Conservation (phyloP, 2,113 vertebrate species). For the Tenrec ecaudatus region DNA sequence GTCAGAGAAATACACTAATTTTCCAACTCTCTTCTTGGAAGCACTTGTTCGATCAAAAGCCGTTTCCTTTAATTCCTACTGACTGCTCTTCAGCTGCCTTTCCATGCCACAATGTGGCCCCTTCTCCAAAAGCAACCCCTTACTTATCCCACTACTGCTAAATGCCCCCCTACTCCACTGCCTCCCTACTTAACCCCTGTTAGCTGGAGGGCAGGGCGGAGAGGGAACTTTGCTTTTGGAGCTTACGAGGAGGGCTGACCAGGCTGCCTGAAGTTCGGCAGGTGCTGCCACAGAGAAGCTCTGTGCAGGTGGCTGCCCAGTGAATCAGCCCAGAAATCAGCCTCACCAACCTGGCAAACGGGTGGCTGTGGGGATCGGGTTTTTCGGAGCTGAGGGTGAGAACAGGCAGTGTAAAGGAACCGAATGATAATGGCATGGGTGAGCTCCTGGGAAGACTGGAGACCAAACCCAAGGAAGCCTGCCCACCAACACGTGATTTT, state of each 20-base stretch:
- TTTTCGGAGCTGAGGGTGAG: not conserved
- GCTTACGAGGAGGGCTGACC: no score
- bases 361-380: not conserved
- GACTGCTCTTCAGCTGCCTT: constrained; percentile 58
- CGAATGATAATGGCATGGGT: not conserved
- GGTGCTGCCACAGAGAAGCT: not conserved
- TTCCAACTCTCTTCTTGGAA: constrained; percentile 71
- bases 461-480: constrained; percentile 5
- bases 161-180: not conserved
- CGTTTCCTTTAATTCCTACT: constrained; percentile 56
- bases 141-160: constrained; percentile 38
- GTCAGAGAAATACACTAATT: constrained; percentile 66
- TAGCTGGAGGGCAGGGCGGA: not conserved
- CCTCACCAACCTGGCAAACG: not conserved
- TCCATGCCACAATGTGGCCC: constrained; percentile 34
- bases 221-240: not conserved
- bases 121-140: constrained; percentile 55
- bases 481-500: not conserved
- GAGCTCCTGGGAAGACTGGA: not conserved
- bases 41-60: constrained; percentile 67
- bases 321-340: not conserved
- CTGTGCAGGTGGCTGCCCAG: not conserved
- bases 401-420: not conserved
- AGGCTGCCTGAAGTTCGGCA: no score
- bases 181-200: no score